phyloP scores from a whole-genome alignment of 2,113 vertebrate genomes.

The Echinops telfairi region DNA sequence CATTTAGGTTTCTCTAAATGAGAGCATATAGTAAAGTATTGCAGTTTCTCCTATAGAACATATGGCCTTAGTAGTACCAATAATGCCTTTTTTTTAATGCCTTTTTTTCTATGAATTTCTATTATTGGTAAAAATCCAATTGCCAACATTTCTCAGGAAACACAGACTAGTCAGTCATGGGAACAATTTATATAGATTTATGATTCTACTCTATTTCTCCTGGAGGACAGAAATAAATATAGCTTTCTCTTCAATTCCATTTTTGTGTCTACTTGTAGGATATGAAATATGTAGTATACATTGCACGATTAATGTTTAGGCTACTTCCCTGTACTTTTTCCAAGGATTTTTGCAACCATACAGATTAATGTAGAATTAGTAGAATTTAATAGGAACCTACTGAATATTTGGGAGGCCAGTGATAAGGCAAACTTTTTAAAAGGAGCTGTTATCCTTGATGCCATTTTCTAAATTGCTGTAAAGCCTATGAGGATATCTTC shows the following conservation, averaged over 20 bases:
- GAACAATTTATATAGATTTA: too few relatives aligned
- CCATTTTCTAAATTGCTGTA: background rate
- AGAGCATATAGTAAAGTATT: background rate
- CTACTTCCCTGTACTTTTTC: background rate
- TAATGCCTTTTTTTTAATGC: background rate
- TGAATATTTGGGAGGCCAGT: background rate
- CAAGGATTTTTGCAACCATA: background rate
- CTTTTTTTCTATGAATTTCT: background rate
- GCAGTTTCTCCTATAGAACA: background rate
- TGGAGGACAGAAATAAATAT: background rate
- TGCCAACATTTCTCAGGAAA: background rate
- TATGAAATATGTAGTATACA: background rate
- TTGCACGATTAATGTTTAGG: background rate
- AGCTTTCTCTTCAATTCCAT: background rate
- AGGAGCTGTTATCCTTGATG: background rate
- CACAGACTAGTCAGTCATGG: background rate
- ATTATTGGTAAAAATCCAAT: background rate
- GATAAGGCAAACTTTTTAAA: background rate
- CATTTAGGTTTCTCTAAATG: background rate
- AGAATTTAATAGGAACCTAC: background rate
- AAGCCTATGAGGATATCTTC: background rate
- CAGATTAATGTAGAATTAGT: background rate
- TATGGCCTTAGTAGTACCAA: background rate
- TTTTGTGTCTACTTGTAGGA: background rate
- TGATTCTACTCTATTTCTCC: too few relatives aligned